These are phyloP conservation scores for Synanthedon myopaeformis DNA, from an alignment of 2,888 invertebrate genomes.

Conservation along the genomic window DNA sequence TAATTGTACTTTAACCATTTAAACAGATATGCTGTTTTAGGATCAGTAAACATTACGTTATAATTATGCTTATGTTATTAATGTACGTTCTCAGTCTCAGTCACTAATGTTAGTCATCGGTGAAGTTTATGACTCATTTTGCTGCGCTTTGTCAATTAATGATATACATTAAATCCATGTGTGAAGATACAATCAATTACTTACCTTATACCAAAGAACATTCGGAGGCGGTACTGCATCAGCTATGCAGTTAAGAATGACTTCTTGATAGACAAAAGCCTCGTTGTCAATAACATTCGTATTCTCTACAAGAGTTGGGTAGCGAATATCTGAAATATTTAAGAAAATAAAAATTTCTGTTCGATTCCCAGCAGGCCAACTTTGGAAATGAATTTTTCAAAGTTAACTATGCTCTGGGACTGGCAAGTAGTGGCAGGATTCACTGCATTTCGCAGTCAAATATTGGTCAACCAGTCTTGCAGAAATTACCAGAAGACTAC, in stretches of 20 bases:
- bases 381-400: too few relatives aligned
- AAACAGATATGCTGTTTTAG: too few relatives aligned
- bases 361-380: too few relatives aligned
- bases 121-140: background rate
- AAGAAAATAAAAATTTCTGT: too few relatives aligned
- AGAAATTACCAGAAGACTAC: too few relatives aligned
- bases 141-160: background rate
- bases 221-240: slow-evolving; percentile 73
- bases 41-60: slow-evolving; percentile 1
- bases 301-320: slow-evolving; percentile 23
- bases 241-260: slow-evolving; percentile 63
- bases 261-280: slow-evolving; percentile 21
- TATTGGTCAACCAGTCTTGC: too few relatives aligned
- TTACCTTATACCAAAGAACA: slow-evolving; percentile 80
- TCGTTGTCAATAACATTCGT: slow-evolving; percentile 18
- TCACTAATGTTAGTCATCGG: background rate
- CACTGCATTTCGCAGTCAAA: too few relatives aligned
- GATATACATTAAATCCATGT: background rate
- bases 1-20: too few relatives aligned
- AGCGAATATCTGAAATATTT: slow-evolving; percentile 19
- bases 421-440: too few relatives aligned
- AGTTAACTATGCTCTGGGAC: too few relatives aligned
- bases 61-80: background rate
- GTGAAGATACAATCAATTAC: slow-evolving; percentile 5
- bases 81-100: background rate